Percentiles rank a stretch among this genome's conserved stretches.
phyloP scores from a whole-genome alignment of 2,888 invertebrate species.

The Tridacna crocea region DNA sequence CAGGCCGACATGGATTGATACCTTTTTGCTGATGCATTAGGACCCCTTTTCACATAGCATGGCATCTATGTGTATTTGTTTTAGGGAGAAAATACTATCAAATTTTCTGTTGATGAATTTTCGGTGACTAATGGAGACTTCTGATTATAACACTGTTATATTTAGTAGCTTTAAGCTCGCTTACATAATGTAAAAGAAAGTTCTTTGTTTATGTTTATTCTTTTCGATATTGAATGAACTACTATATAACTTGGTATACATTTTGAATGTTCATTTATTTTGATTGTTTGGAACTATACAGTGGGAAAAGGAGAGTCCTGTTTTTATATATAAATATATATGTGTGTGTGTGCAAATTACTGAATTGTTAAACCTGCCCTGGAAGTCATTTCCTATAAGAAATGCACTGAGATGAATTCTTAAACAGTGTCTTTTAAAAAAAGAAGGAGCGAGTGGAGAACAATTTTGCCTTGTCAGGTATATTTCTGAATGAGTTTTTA shows the following conservation, averaged over 20 bases:
- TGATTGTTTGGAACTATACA: slow-evolving; percentile 7
- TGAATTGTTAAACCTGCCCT: background rate
- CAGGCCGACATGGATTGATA: no score
- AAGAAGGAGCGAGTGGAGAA: no score
- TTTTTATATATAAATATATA: background rate
- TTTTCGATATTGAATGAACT: slow-evolving; percentile 15
- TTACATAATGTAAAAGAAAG: background rate
- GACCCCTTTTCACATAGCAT: no score
- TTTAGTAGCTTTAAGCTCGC: slow-evolving; percentile 34
- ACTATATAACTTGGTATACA: slow-evolving; percentile 13
- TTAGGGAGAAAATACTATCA: no score
- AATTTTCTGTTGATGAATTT: background rate
- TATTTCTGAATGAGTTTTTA: no score
- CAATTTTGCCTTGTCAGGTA: no score
- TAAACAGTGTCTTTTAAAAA: no score
- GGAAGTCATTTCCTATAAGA: background rate
- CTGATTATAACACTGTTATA: slow-evolving; percentile 11
- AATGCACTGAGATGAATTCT: no score
- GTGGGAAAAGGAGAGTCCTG: slow-evolving; percentile 6
- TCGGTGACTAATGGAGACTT: slow-evolving; percentile 11
- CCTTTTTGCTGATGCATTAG: no score
- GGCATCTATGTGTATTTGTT: no score
- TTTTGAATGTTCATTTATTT: slow-evolving; percentile 18
- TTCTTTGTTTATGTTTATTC: slow-evolving; percentile 6
- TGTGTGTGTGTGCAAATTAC: background rate